Conservation (phyloP, 2,888 invertebrate genomes). For the Bombylius major region DNA sequence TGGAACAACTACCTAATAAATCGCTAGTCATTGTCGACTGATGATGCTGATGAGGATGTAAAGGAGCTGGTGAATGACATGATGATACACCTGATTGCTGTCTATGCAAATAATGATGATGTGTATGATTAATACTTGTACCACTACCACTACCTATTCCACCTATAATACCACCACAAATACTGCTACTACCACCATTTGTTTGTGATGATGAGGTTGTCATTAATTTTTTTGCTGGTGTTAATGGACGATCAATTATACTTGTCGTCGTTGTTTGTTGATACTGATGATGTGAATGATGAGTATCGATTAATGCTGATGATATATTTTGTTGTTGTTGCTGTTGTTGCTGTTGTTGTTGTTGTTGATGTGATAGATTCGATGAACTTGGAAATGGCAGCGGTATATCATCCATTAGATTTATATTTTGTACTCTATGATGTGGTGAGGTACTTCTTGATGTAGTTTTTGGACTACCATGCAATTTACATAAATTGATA, state of each 20-base stretch:
- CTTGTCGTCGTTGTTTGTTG: conserved; percentile 34
- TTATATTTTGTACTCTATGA: conserved; percentile 34
- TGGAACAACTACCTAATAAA: conserved; percentile 24
- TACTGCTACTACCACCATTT: conserved; percentile 22
- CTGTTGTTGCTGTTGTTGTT: background rate
- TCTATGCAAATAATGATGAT: conserved; percentile 24
- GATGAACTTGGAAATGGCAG: conserved; percentile 14
- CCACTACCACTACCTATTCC: background rate
- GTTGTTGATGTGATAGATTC: background rate
- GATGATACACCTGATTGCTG: conserved; percentile 35
- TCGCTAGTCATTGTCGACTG: conserved; percentile 36
- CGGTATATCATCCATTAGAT: conserved; percentile 32
- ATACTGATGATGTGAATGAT: conserved; percentile 34
- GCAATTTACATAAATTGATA: conserved; percentile 26
- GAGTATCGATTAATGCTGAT: conserved; percentile 25
- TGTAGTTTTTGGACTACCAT: conserved; percentile 36
- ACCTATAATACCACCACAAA: conserved; percentile 1
- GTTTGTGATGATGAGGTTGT: conserved; percentile 34
- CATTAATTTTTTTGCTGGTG: conserved; percentile 33
- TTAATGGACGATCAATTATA: conserved; percentile 34
- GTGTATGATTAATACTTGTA: conserved; percentile 16
- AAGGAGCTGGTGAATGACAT: conserved; percentile 33
- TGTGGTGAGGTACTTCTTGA: conserved; percentile 37
- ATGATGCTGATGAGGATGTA: conserved; percentile 34
- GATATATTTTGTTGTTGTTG: conserved; percentile 1